These are phyloP conservation scores for Hypomecis punctinalis DNA, from an alignment of 2,888 invertebrate species.

Conservation along the genomic window DNA sequence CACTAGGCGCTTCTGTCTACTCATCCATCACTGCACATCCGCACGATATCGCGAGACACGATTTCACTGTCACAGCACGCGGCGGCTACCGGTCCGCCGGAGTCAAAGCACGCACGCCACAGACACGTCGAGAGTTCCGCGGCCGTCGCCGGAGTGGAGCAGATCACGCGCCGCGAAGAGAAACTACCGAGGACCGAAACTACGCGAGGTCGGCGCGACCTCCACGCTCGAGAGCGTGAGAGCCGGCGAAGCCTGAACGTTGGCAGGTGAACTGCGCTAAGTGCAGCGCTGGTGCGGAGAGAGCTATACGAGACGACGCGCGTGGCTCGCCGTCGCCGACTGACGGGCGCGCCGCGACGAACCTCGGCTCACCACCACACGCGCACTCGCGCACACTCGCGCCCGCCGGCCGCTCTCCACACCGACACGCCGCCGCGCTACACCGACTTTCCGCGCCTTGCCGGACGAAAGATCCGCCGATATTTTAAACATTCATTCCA, in stretches of 20 bases:
- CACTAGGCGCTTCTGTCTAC: slow-evolving; percentile 74
- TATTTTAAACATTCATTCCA: slow-evolving; percentile 78
- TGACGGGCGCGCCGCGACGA: slow-evolving; percentile 81
- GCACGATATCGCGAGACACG: slow-evolving; percentile 77
- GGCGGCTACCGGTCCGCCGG: slow-evolving; percentile 69
- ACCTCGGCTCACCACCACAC: slow-evolving; percentile 73
- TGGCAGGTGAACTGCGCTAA: slow-evolving; percentile 71
- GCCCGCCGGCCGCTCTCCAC: slow-evolving; percentile 62
- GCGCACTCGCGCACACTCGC: slow-evolving; percentile 74
- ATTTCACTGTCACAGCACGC: slow-evolving; percentile 83
- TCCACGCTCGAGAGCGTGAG: slow-evolving; percentile 80
- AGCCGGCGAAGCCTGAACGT: slow-evolving; percentile 74
- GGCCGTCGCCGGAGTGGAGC: slow-evolving; percentile 64
- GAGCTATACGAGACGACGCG: slow-evolving; percentile 78
- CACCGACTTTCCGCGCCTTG: slow-evolving; percentile 56
- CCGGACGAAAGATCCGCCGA: slow-evolving; percentile 64
- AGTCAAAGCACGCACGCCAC: slow-evolving; percentile 71
- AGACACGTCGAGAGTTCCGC: slow-evolving; percentile 62
- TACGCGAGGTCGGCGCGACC: slow-evolving; percentile 71
- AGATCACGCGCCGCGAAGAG: slow-evolving; percentile 56
- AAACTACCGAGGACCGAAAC: slow-evolving; percentile 68
- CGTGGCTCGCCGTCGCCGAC: slow-evolving; percentile 83
- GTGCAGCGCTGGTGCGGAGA: slow-evolving; percentile 64
- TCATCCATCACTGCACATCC: slow-evolving; percentile 85
- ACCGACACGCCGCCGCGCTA: slow-evolving; percentile 48